Evolutionary conservation across 2,113 vertebrate genomes (phyloP).

Genomic region (Rhea americana): DNA sequence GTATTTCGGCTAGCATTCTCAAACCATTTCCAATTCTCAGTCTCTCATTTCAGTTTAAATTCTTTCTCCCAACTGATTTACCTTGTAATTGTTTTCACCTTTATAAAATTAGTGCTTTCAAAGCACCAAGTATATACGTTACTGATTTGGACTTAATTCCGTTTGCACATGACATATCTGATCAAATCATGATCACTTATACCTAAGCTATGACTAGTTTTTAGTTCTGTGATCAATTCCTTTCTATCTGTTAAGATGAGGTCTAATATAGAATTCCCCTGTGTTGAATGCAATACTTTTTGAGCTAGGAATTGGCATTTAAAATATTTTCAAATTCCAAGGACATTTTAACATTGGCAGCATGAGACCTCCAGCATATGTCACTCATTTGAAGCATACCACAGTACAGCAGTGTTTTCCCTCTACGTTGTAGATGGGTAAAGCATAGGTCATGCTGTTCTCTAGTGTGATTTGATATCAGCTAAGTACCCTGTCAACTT

Average conservation of each 20-base stretch:
- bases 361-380: neutral
- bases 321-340: constrained; percentile 39
- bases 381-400: constrained; percentile 2
- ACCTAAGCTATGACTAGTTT: constrained; percentile 13
- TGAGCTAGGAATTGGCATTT: constrained; percentile 4
- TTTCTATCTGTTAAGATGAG: constrained; percentile 43
- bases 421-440: neutral
- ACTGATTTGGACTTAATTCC: constrained; percentile 31
- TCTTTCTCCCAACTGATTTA: neutral
- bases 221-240: constrained; percentile 28
- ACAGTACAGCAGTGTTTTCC: neutral
- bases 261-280: constrained; percentile 16
- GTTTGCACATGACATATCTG: constrained; percentile 25
- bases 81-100: neutral
- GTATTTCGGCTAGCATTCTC: neutral
- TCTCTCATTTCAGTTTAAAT: neutral
- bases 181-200: constrained; percentile 8
- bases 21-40: neutral
- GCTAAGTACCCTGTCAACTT: constrained; percentile 62
- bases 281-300: constrained; percentile 7
- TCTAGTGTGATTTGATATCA: constrained; percentile 50
- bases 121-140: neutral
- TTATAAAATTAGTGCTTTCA: neutral
- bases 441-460: constrained; percentile 27
- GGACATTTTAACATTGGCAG: constrained; percentile 12